A percentile compares a stretch with the other conserved stretches of the same genome.
Conservation (phyloP, 1,140 invertebrate genomes). For the Trichonephila clavipes region DNA sequence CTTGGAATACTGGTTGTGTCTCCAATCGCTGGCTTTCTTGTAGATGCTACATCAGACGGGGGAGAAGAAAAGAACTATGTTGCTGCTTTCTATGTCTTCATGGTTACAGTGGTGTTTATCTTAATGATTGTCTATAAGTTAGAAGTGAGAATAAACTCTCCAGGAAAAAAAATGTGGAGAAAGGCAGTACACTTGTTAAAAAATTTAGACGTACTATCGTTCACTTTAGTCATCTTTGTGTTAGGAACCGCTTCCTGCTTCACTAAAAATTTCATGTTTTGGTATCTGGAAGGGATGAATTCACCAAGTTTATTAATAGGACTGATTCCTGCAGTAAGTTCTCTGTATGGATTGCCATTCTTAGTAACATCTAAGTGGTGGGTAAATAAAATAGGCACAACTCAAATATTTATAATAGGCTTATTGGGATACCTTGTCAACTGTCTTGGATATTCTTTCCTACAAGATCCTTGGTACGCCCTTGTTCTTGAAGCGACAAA, state of each 20-base stretch:
- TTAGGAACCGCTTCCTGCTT: slow-evolving; percentile 48
- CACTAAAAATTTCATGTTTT: slow-evolving; percentile 47
- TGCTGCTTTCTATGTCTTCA: slow-evolving; percentile 34
- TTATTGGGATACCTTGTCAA: slow-evolving; percentile 41
- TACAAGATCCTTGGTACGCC: slow-evolving; percentile 53
- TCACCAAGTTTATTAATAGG: slow-evolving; percentile 53
- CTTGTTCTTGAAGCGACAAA: slow-evolving; percentile 40
- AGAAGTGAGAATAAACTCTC: slow-evolving; percentile 33
- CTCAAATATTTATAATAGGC: slow-evolving; percentile 55
- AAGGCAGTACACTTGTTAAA: slow-evolving; percentile 38
- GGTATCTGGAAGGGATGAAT: slow-evolving; percentile 56
- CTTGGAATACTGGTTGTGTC: slow-evolving; percentile 12
- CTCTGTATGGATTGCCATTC: slow-evolving; percentile 69
- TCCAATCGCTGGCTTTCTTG: not conserved
- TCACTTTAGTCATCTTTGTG: slow-evolving; percentile 22
- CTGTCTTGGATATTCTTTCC: slow-evolving; percentile 45
- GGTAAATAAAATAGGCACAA: slow-evolving; percentile 47
- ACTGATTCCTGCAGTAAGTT: slow-evolving; percentile 34
- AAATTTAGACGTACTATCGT: slow-evolving; percentile 48
- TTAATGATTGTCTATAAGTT: slow-evolving; percentile 20
- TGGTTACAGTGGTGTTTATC: not conserved
- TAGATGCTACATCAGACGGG: not conserved
- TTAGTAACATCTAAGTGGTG: slow-evolving; percentile 55
- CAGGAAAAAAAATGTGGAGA: slow-evolving; percentile 60
- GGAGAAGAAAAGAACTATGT: slow-evolving; percentile 26